A percentile compares a stretch with the other conserved stretches of the same genome.
These are phyloP conservation scores for Hiodon tergisus DNA, from an alignment of 2,113 vertebrate genomes.

Conservation along the genomic window DNA sequence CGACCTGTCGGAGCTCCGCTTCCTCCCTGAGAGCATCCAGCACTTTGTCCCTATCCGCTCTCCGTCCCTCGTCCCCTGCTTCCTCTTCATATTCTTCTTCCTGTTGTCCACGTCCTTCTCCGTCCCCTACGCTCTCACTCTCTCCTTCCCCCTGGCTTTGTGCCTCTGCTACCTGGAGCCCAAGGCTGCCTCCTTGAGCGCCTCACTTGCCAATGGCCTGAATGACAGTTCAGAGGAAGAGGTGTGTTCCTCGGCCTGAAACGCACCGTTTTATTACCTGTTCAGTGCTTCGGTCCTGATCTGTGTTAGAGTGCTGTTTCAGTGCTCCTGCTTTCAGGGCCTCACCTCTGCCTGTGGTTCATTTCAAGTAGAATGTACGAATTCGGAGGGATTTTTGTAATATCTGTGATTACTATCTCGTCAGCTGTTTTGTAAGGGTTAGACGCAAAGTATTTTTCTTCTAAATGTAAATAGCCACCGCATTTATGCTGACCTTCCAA, in stretches of 20 bases:
- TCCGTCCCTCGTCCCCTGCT: constrained; percentile 91
- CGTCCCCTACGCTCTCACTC: constrained; percentile 92
- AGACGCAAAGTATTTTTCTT: constrained; percentile 15
- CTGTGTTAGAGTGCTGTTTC: constrained; percentile 71
- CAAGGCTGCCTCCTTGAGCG: constrained; percentile 93
- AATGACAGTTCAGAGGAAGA: constrained; percentile 99
- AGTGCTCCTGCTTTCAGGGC: constrained; percentile 88
- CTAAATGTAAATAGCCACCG: not conserved
- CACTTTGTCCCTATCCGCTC: constrained; percentile 88
- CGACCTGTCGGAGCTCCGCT: constrained; percentile 79
- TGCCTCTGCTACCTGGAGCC: constrained; percentile 99
- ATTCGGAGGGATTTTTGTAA: not conserved
- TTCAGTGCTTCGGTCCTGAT: constrained; percentile 73
- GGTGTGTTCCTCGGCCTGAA: constrained; percentile 81
- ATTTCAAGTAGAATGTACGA: constrained; percentile 22
- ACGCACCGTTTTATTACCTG: constrained; percentile 56
- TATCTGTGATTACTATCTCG: not conserved
- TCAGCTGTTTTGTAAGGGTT: constrained; percentile 16
- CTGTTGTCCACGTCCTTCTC: constrained; percentile 96
- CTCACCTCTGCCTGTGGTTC: constrained; percentile 77
- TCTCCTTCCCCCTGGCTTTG: constrained; percentile 97
- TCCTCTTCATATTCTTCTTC: constrained; percentile 98
- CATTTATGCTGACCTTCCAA: not conserved
- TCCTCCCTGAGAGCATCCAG: constrained; percentile 84
- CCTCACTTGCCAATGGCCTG: constrained; percentile 93